phyloP scores from a whole-genome alignment of 2,797 vertebrate species.

The Neostethus bicornis region DNA sequence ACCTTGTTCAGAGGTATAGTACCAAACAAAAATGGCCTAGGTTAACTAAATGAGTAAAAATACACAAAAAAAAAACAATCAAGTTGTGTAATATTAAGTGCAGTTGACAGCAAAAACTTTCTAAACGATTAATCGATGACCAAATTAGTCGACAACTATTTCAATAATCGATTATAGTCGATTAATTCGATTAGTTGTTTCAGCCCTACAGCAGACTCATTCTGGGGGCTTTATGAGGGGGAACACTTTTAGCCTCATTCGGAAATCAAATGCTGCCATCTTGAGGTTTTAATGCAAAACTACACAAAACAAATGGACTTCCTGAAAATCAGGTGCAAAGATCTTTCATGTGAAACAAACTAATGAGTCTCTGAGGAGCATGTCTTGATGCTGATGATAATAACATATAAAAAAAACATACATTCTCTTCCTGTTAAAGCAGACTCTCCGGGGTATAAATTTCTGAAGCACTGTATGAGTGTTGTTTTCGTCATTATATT shows the following conservation, averaged over 20 bases:
- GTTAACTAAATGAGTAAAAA: too few relatives aligned
- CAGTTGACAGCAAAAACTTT: too few relatives aligned
- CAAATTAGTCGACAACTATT: too few relatives aligned
- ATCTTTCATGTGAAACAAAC: conserved; percentile 14
- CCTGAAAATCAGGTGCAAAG: conserved; percentile 19
- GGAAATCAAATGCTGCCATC: conserved; percentile 79
- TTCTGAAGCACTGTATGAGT: neutral
- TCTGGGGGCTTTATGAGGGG: conserved; percentile 24
- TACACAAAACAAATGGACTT: neutral
- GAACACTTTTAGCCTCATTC: conserved; percentile 9
- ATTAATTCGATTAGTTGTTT: too few relatives aligned
- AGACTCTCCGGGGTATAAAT: too few relatives aligned
- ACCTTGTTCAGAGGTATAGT: too few relatives aligned
- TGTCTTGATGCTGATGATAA: conserved; percentile 10
- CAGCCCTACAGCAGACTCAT: too few relatives aligned
- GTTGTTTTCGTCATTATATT: neutral
- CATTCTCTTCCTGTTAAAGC: conserved; percentile 2
- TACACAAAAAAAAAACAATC: too few relatives aligned
- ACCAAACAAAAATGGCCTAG: too few relatives aligned
- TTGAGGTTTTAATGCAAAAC: conserved; percentile 53
- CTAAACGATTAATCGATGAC: too few relatives aligned
- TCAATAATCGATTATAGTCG: too few relatives aligned
- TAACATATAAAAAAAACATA: conserved; percentile 16
- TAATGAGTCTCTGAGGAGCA: conserved; percentile 18
- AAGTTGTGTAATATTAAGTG: too few relatives aligned